Conservation (phyloP, 1,140 invertebrate genomes). For the Atopsyche davidsoni region DNA sequence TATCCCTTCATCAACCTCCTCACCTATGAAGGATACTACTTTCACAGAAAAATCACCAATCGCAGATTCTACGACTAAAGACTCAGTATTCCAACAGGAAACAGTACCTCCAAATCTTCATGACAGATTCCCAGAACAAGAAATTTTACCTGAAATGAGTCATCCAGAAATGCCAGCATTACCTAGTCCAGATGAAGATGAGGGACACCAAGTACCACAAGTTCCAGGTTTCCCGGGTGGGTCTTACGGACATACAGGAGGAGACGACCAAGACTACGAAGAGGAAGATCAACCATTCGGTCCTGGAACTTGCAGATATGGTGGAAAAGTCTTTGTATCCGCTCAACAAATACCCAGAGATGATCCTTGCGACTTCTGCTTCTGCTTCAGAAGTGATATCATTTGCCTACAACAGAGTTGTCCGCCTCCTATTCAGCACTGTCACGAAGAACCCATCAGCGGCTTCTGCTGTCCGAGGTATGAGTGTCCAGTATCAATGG, state of each 20-base stretch:
- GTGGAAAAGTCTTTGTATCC: slow-evolving; percentile 86
- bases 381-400: slow-evolving; percentile 94
- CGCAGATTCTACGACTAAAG: too few species aligned
- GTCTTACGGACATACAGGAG: slow-evolving; percentile 41
- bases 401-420: slow-evolving; percentile 93
- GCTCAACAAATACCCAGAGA: slow-evolving; percentile 91
- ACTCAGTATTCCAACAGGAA: slow-evolving; percentile 32
- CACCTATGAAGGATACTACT: too few species aligned
- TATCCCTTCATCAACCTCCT: too few species aligned
- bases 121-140: slow-evolving; percentile 22
- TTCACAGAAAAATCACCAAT: too few species aligned
- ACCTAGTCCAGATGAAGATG: slow-evolving; percentile 36
- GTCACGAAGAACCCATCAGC: slow-evolving; percentile 83
- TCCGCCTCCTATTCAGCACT: slow-evolving; percentile 85
- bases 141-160: slow-evolving; percentile 33
- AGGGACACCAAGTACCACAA: slow-evolving; percentile 34
- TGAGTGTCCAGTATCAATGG: slow-evolving; percentile 85
- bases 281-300: slow-evolving; percentile 71
- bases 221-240: slow-evolving; percentile 38
- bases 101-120: slow-evolving; percentile 4
- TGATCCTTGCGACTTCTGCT: slow-evolving; percentile 93
- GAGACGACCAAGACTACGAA: slow-evolving; percentile 55
- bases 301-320: slow-evolving; percentile 84
- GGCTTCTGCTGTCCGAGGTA: slow-evolving; percentile 94
- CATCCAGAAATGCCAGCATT: slow-evolving; percentile 29